Conservation (phyloP, 1,140 invertebrate species). For the Drosophila navojoa region DNA sequence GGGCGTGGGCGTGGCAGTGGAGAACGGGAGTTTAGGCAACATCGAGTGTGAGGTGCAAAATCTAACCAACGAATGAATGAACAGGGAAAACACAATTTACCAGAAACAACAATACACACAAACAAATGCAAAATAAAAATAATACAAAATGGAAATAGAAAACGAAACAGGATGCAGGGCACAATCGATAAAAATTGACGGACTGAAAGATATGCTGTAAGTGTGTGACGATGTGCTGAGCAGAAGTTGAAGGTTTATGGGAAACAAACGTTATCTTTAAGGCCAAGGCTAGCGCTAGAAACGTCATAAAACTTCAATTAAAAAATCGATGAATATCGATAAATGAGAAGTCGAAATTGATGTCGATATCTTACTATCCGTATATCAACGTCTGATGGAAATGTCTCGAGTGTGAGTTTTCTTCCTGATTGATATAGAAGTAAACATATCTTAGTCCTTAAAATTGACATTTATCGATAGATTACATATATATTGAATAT, state of each 20-base stretch:
- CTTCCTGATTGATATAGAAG: too few relatives aligned
- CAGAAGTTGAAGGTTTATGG: background rate
- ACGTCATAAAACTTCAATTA: background rate
- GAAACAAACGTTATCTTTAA: too few relatives aligned
- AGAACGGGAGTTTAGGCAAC: conserved; percentile 16
- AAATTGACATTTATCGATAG: too few relatives aligned
- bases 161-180: background rate
- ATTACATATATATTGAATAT: too few relatives aligned
- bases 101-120: conserved; percentile 68
- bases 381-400: too few relatives aligned
- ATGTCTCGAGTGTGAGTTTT: too few relatives aligned
- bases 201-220: background rate
- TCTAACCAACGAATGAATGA: conserved; percentile 74
- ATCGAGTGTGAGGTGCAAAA: conserved; percentile 21
- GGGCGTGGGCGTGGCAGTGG: background rate
- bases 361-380: too few relatives aligned
- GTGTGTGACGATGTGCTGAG: background rate
- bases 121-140: conserved; percentile 22
- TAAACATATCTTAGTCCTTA: too few relatives aligned
- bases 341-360: too few relatives aligned
- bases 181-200: background rate
- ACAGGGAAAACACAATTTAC: conserved; percentile 82
- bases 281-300: too few relatives aligned
- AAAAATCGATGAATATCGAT: background rate
- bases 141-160: background rate